Percentiles rank a stretch among this genome's conserved stretches.
These are phyloP conservation scores for Nycticorax nycticorax DNA, from an alignment of 2,113 vertebrate genomes.

Conservation along the genomic window DNA sequence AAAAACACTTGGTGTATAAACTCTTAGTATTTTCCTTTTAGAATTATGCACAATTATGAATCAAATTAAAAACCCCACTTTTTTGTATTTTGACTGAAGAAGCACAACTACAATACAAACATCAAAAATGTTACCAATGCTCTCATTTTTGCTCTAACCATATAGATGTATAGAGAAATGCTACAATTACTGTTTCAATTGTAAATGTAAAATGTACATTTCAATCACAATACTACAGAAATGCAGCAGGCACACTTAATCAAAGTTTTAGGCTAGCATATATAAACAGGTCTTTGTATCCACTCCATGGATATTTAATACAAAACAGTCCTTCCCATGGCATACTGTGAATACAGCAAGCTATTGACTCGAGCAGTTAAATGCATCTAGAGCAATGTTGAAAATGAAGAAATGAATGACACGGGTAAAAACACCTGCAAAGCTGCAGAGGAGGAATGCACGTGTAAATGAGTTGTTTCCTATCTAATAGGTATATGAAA, in stretches of 20 bases:
- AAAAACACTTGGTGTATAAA: not conserved
- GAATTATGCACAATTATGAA: not conserved
- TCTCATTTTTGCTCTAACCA: not conserved
- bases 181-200: not conserved
- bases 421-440: not conserved
- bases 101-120: not conserved
- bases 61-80: not conserved
- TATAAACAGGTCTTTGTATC: not conserved
- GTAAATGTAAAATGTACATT: not conserved
- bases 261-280: not conserved
- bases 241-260: not conserved
- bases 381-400: not conserved
- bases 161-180: not conserved
- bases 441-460: not conserved
- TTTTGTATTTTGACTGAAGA: not conserved
- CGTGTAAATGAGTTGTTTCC: not conserved
- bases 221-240: not conserved
- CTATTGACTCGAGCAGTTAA: not conserved
- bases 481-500: not conserved
- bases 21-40: not conserved
- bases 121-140: not conserved
- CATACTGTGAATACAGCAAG: not conserved
- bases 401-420: not conserved
- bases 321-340: not conserved
- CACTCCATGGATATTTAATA: not conserved